Conservation (phyloP, 2,888 invertebrate species). For the Gerris lacustris region DNA sequence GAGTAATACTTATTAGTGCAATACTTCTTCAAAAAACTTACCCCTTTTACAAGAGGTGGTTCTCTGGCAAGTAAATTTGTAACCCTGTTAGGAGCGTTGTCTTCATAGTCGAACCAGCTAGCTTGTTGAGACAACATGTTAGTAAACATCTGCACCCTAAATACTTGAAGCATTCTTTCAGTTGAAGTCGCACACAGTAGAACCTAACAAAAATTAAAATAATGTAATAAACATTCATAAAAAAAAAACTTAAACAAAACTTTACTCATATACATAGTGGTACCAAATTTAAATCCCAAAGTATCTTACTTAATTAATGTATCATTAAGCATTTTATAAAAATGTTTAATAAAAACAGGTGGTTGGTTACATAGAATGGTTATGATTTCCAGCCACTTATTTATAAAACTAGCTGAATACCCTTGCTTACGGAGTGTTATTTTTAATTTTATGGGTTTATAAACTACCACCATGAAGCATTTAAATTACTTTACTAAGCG, state of each 20-base stretch:
- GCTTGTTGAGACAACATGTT: slow-evolving; percentile 38
- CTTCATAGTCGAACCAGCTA: slow-evolving; percentile 39
- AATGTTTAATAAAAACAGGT: too few relatives aligned
- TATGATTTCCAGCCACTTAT: too few relatives aligned
- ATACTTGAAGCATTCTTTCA: slow-evolving; percentile 34
- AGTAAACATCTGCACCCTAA: slow-evolving; percentile 37
- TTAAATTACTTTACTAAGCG: too few relatives aligned
- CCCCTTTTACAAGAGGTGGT: slow-evolving; percentile 38
- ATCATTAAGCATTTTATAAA: not conserved
- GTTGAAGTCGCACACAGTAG: slow-evolving; percentile 20
- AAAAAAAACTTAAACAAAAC: not conserved
- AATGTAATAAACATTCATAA: not conserved
- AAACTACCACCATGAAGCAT: too few relatives aligned
- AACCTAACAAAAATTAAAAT: not conserved
- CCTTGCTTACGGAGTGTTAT: too few relatives aligned
- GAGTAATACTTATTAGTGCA: too few relatives aligned
- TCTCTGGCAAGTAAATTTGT: slow-evolving; percentile 38
- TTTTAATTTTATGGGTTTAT: too few relatives aligned
- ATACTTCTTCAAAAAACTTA: slow-evolving; percentile 22
- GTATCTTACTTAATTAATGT: not conserved
- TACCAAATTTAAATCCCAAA: not conserved
- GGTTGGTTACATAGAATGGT: too few relatives aligned
- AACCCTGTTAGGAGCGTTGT: slow-evolving; percentile 36
- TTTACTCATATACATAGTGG: too few relatives aligned
- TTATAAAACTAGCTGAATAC: too few relatives aligned